phyloP scores from a whole-genome alignment of 2,113 vertebrate genomes.

The Peromyscus leucopus region DNA sequence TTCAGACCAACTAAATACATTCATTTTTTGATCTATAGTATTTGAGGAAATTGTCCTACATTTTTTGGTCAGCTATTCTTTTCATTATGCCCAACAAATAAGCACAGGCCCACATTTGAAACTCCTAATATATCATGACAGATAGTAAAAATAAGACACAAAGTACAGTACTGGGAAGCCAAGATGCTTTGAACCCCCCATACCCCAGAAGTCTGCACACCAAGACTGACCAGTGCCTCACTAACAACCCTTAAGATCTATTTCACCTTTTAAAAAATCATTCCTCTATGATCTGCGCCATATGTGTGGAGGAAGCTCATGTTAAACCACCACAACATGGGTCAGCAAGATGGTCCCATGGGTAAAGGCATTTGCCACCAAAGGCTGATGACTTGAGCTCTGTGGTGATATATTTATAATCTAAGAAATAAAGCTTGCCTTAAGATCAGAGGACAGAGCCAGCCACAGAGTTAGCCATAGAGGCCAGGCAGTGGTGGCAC shows the following conservation, averaged over 20 bases:
- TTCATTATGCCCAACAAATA: neutral
- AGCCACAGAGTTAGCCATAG: too few relatives aligned
- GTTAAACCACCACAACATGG: slow-evolving; percentile 31
- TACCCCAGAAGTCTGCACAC: neutral
- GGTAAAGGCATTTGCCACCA: neutral
- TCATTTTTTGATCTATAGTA: slow-evolving; percentile 9
- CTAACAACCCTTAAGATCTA: neutral
- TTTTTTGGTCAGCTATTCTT: slow-evolving; percentile 19
- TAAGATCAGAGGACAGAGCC: too few relatives aligned
- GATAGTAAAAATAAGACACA: neutral
- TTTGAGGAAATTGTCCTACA: neutral
- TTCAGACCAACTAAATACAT: slow-evolving; percentile 19
- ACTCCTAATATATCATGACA: neutral
- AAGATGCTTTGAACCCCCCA: neutral
- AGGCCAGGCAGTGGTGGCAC: too few relatives aligned
- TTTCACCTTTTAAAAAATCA: neutral
- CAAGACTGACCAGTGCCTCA: neutral
- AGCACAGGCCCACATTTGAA: neutral
- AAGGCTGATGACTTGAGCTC: neutral
- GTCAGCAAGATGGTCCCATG: neutral
- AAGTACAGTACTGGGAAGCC: neutral
- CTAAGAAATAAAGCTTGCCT: too few relatives aligned
- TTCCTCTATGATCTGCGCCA: neutral
- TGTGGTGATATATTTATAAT: too few relatives aligned
- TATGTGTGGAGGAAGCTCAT: neutral